Base-by-base conservation (phyloP, 92 coral and sea anemone species). In the Phymanthus crucifer region DNA sequence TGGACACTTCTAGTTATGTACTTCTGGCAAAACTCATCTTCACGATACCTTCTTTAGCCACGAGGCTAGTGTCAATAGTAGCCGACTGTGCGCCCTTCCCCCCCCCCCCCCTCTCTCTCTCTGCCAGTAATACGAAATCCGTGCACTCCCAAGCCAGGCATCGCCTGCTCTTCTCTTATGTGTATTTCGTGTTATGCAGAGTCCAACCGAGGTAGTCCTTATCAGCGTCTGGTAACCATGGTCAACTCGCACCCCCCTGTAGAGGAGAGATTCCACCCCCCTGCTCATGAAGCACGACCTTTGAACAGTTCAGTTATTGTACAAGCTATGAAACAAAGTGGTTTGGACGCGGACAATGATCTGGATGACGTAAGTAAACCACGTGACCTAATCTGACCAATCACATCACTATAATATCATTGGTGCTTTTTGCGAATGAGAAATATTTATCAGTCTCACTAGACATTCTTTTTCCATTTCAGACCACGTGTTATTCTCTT, bases 321-420 rank as follows among this genome's bases (percentile, higher is more conserved):
- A 1, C 86, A 82, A 67, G 86, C 86, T 8, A 82, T 82, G 86
- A 38, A 71, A 66, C 86, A 82, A 66, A 82, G 86, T 43, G 86
- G 86, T 23, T 67, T 82, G 12, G 73, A 71, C 19, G 72, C n/a
- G n/a, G n/a, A 38, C 3, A 72, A 31, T 38, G 79, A 38, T 16
- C 37, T 32, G 4, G 80, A 81, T 32, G 74, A 70, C n/a, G 84
- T 70, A 38, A 57, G 64, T 27, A 61, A 4, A 24, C 34, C 68
- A 61, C 68, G 18, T 61, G 68, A 61, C 2, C 33, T 7, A 3
- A 61, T 61, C 68, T 61, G 68, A 29, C 68, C 68, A 61, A 61
- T 61, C 68, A 61, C 12, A 34, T 24, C 32, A 3, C 48, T 43
- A 10, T 43, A 26, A 21, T 10, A 54, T 24, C n/a, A 21, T 6